phyloP scores from a whole-genome alignment of 2,113 vertebrate genomes.

The Pantherophis guttatus region DNA sequence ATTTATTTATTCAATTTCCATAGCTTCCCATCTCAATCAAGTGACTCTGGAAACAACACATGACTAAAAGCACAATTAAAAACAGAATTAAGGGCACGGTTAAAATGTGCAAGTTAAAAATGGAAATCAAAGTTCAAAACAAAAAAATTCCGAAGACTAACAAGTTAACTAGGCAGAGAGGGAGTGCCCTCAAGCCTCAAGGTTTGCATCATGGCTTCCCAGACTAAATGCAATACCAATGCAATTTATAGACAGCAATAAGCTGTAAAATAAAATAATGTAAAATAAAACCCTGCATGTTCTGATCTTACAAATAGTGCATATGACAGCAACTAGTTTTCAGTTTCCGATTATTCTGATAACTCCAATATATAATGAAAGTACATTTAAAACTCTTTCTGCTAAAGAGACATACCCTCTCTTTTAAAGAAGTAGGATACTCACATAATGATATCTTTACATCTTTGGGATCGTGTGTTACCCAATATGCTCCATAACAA shows the following conservation, averaged over 20 bases:
- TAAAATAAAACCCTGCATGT: neutral
- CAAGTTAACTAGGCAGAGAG: neutral
- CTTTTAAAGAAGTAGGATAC: slow-evolving; percentile 54
- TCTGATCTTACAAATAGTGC: neutral
- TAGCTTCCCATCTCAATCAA: neutral
- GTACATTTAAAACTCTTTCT: neutral
- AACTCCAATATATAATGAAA: neutral
- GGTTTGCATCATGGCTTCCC: neutral
- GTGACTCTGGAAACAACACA: neutral
- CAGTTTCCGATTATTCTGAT: neutral
- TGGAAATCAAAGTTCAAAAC: neutral
- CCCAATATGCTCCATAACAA: slow-evolving; percentile 83
- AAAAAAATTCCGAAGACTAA: neutral
- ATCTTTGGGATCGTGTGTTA: slow-evolving; percentile 77
- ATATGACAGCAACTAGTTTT: neutral
- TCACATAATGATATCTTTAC: slow-evolving; percentile 85
- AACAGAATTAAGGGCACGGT: neutral
- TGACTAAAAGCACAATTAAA: neutral
- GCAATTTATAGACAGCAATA: neutral
- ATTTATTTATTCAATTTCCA: neutral
- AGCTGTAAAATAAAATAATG: neutral
- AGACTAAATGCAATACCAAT: neutral
- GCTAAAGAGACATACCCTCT: neutral
- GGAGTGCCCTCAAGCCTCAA: neutral
- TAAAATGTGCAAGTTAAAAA: neutral